Evolutionary conservation across 2,797 vertebrate genomes (phyloP).

Genomic region (Graptemys geographica): DNA sequence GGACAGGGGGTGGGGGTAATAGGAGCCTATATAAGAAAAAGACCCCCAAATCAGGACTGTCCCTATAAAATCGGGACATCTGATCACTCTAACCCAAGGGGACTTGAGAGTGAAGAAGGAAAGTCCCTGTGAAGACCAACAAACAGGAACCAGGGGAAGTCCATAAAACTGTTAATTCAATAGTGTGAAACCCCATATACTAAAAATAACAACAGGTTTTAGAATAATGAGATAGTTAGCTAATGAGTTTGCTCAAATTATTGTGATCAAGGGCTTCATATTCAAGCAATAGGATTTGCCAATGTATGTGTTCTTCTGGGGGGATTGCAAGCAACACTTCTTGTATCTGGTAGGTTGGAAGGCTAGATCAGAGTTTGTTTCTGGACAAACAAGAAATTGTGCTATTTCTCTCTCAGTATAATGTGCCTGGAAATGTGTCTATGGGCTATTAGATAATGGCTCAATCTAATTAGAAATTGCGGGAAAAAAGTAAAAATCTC

Average conservation of each 20-base stretch:
- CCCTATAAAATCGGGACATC: no score
- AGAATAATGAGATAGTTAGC: neutral
- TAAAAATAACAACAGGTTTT: neutral
- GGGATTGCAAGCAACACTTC: neutral
- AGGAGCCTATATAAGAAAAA: no score
- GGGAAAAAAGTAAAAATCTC: neutral
- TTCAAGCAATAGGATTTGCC: neutral
- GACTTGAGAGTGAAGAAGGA: neutral
- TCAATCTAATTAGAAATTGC: neutral
- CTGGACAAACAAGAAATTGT: neutral
- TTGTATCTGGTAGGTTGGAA: neutral
- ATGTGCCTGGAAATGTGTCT: neutral
- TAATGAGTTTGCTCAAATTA: neutral
- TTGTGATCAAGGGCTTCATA: neutral
- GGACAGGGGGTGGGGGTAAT: no score
- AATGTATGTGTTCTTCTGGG: neutral
- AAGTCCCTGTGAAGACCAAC: neutral
- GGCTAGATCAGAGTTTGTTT: neutral
- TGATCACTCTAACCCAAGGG: no score
- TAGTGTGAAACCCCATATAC: neutral
- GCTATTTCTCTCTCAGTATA: neutral
- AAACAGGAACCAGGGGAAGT: constrained; percentile 1
- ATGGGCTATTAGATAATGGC: neutral
- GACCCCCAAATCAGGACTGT: no score
- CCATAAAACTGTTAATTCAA: neutral